Evolutionary conservation across 2,888 invertebrate genomes (phyloP), one percentile per base, ranked within the genome.

Genomic region (Epinotia ramella): DNA sequence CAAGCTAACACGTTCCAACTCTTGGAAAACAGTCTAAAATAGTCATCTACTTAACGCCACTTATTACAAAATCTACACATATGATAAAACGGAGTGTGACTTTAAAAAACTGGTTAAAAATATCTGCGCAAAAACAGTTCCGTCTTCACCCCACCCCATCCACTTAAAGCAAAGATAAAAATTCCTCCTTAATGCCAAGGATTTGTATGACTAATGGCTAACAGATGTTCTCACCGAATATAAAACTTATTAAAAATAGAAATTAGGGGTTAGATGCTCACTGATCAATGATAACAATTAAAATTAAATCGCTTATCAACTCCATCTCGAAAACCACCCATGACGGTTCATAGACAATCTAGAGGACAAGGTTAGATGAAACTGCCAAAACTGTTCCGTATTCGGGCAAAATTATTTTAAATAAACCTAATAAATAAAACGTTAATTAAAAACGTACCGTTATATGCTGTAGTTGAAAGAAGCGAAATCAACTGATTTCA

Each of bases 191-290:
- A 84, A 88, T 84, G 81, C 84, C 84, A 69, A 77, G 84, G 87
- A 88, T 90, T 88, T 85, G 86, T 89, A 89, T 90, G 88, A 92
- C 84, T 91, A 91, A 91, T 90, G 82, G 87, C 82, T 81, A 82
- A 88, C 92, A 92, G 91, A 92, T 93, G 92, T 89, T 88, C 84
- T 78, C 72, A 73, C 80, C 80, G 71, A 72, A 73, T 78, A 80
- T 1, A 82, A 78, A 81, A 84, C 88, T 84, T 85, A 88, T 91
- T 88, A 90, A 88, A 91, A 92, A 90, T 91, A 92, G 88, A 92
- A 91, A 92, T 92, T 91, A 90, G 89, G 91, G 93, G 91, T 91
- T 91, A 84, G 82, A 84, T 84, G 88, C 85, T 84, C 86, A 86
- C 88, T 88, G 86, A 87, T 88, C 87, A 84, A 88, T 84, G 89